These are phyloP conservation scores for Pempheris klunzingeri DNA, from an alignment of 2,797 vertebrate genomes.

Conservation along the genomic window DNA sequence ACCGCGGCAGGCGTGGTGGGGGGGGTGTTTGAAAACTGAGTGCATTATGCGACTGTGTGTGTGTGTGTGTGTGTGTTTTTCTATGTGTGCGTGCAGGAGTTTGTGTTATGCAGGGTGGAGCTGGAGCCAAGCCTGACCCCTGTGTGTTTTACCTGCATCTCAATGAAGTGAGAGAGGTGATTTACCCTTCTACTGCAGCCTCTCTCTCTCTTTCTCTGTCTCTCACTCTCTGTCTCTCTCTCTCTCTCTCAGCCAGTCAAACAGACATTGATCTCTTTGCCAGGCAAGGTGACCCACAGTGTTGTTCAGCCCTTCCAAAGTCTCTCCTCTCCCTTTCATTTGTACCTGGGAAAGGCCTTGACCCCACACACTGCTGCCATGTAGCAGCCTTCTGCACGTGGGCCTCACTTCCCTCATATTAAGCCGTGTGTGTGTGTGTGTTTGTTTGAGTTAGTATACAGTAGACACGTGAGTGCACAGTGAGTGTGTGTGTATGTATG, in stretches of 20 bases:
- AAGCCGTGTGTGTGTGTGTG: conserved; percentile 10
- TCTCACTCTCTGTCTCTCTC: conserved; percentile 34
- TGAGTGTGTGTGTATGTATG: background rate
- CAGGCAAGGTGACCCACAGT: conserved; percentile 86
- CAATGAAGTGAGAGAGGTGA: conserved; percentile 82
- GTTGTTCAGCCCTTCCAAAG: conserved; percentile 77
- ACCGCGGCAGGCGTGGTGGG: conserved; percentile 21
- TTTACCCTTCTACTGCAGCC: conserved; percentile 77
- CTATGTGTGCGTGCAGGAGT: conserved; percentile 27
- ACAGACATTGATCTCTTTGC: conserved; percentile 87
- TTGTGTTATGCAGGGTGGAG: conserved; percentile 67
- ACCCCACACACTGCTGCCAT: conserved; percentile 80
- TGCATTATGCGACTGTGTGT: conserved; percentile 22
- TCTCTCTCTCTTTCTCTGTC: conserved; percentile 30
- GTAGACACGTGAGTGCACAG: conserved; percentile 4
- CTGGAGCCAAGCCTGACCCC: conserved; percentile 74
- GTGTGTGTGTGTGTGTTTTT: background rate
- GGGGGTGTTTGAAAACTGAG: conserved; percentile 17
- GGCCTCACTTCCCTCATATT: conserved; percentile 38
- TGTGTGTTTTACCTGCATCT: conserved; percentile 84
- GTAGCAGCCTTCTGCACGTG: conserved; percentile 56
- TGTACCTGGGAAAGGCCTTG: conserved; percentile 82
- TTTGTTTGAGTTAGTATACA: conserved; percentile 42
- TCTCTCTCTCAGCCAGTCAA: conserved; percentile 77
- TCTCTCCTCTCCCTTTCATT: conserved; percentile 73